Percentiles rank a stretch among this genome's conserved stretches.
phyloP scores from a whole-genome alignment of 2,113 vertebrate species.

The Anthoscopus minutus region DNA sequence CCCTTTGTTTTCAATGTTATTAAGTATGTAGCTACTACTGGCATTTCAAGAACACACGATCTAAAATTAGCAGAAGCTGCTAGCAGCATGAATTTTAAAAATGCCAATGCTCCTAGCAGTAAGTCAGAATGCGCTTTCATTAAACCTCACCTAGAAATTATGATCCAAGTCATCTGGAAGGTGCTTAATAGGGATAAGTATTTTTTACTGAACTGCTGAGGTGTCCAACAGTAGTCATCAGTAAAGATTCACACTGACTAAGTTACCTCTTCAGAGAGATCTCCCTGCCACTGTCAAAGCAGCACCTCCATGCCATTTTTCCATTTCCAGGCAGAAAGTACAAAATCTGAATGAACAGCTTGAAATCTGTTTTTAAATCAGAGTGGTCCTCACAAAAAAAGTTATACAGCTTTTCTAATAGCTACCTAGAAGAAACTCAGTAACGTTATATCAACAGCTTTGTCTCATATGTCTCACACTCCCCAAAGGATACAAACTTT shows the following conservation, averaged over 20 bases:
- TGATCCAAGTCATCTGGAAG: neutral
- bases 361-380: neutral
- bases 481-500: neutral
- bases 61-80: neutral
- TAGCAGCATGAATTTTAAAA: neutral
- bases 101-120: neutral
- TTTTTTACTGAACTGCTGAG: neutral
- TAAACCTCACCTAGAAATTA: neutral
- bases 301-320: neutral
- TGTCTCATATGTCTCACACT: neutral
- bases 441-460: rapidly evolving
- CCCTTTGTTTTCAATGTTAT: neutral
- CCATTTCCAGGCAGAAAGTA: neutral
- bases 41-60: neutral
- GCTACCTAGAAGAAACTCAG: neutral
- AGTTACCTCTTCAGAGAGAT: neutral
- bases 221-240: neutral
- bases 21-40: neutral
- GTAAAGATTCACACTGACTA: neutral
- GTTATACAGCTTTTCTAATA: neutral
- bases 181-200: neutral
- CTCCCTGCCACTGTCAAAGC: neutral
- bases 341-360: neutral
- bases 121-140: neutral
- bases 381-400: neutral